A percentile compares a stretch with the other conserved stretches of the same genome.
Evolutionary conservation across 2,797 vertebrate species (phyloP).

Genomic region (Buceros bicornis): DNA sequence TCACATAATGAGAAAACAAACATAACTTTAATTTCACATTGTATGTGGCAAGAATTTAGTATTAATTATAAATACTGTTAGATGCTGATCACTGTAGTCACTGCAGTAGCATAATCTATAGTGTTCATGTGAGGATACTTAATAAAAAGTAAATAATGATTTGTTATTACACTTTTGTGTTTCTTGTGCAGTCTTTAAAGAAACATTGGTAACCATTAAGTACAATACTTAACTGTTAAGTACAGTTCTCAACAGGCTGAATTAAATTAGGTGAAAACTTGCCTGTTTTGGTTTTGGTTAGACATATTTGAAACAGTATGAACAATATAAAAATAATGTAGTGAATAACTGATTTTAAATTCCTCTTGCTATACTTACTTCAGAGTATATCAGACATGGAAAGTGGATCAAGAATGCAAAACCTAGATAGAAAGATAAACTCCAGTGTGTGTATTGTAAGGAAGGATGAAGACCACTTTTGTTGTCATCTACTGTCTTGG

Average conservation of each 20-base stretch:
- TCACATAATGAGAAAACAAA: background rate
- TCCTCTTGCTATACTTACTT: background rate
- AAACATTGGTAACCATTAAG: background rate
- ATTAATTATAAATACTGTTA: conserved; percentile 11
- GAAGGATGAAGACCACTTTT: background rate
- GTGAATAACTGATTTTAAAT: background rate
- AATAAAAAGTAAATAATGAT: background rate
- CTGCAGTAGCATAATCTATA: background rate
- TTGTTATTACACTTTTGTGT: background rate
- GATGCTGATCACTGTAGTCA: background rate
- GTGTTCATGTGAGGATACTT: background rate
- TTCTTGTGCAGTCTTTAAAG: background rate
- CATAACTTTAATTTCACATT: background rate
- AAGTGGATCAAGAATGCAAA: background rate
- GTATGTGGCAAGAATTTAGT: background rate
- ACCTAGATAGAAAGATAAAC: background rate
- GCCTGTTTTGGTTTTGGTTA: background rate
- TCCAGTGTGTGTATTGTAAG: background rate
- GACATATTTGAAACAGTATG: background rate
- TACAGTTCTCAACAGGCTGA: background rate
- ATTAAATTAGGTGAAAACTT: background rate
- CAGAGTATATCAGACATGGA: background rate
- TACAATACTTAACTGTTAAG: background rate
- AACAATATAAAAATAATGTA: background rate
- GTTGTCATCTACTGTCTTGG: background rate